phyloP scores from a whole-genome alignment of 2,797 vertebrate genomes.

The Nannoperca australis region DNA sequence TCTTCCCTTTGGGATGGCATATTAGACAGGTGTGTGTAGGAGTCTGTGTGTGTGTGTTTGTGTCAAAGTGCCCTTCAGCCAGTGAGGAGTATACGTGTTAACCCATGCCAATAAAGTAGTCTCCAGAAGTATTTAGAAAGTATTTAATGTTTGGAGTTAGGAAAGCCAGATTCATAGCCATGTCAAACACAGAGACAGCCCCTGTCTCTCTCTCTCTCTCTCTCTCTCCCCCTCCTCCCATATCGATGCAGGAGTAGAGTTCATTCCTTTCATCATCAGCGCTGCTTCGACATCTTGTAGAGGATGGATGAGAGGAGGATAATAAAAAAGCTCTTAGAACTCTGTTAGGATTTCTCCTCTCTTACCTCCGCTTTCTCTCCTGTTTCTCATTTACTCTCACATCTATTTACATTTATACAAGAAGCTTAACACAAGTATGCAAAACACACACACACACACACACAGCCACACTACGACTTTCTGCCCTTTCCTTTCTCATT shows the following conservation, averaged over 20 bases:
- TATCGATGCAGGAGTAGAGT: slow-evolving; percentile 40
- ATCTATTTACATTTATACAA: slow-evolving; percentile 50
- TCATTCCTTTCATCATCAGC: slow-evolving; percentile 64
- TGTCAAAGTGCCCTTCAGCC: slow-evolving; percentile 44
- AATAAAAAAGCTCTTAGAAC: slow-evolving; percentile 52
- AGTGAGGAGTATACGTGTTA: slow-evolving; percentile 39
- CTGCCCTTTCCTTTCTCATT: slow-evolving; percentile 45
- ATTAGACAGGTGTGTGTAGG: slow-evolving; percentile 17
- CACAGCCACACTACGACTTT: slow-evolving; percentile 18
- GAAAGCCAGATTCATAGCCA: slow-evolving; percentile 44
- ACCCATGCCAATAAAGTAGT: slow-evolving; percentile 47
- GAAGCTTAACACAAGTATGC: slow-evolving; percentile 46
- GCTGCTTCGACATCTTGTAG: slow-evolving; percentile 54
- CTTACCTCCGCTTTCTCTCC: slow-evolving; percentile 3
- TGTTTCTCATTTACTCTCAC: slow-evolving; percentile 61
- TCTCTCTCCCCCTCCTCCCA: background rate
- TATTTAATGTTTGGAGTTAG: slow-evolving; percentile 59
- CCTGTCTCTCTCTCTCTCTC: slow-evolving; percentile 21
- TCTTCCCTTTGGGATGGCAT: slow-evolving; percentile 15
- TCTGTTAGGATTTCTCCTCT: slow-evolving; percentile 48
- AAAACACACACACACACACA: slow-evolving; percentile 22
- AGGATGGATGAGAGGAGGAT: slow-evolving; percentile 51
- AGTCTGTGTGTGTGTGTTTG: slow-evolving; percentile 11
- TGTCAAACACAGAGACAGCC: slow-evolving; percentile 45
- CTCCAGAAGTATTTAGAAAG: slow-evolving; percentile 33